Conservation (phyloP, 2,888 invertebrate species). For the Drosophila nr. perissopoda region DNA sequence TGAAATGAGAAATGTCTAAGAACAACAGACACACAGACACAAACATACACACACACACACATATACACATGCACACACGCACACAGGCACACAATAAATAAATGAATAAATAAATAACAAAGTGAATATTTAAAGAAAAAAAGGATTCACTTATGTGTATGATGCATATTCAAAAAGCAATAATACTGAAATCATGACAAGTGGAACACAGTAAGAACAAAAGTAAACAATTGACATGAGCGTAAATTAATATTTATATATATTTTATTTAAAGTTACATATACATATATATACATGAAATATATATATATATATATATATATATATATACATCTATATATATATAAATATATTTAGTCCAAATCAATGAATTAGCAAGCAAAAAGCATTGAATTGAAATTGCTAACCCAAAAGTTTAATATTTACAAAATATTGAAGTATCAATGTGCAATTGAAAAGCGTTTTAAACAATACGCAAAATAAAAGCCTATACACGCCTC, state of each 20-base stretch:
- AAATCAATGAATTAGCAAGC: slow-evolving; percentile 65
- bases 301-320: slow-evolving; percentile 56
- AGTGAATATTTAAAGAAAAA: slow-evolving; percentile 1
- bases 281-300: slow-evolving; percentile 55
- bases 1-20: not conserved
- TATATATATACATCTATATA: slow-evolving; percentile 38
- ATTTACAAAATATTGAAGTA: slow-evolving; percentile 80
- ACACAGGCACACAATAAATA: slow-evolving; percentile 22
- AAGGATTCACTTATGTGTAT: slow-evolving; percentile 34
- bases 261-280: slow-evolving; percentile 75
- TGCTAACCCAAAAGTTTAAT: slow-evolving; percentile 65
- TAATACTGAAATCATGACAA: slow-evolving; percentile 71
- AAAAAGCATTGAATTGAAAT: slow-evolving; percentile 29
- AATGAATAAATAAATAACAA: slow-evolving; percentile 30
- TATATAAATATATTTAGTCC: slow-evolving; percentile 67
- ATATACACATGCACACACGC: slow-evolving; percentile 23
- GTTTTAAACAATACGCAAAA: slow-evolving; percentile 52
- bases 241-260: slow-evolving; percentile 69
- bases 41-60: slow-evolving; percentile 26
- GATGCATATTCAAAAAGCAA: slow-evolving; percentile 82
- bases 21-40: not conserved
- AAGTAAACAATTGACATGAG: slow-evolving; percentile 55
- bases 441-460: slow-evolving; percentile 82
- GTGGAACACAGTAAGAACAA: slow-evolving; percentile 53
- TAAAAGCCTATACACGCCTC: slow-evolving; percentile 33